phyloP scores from a whole-genome alignment of 2,888 invertebrate genomes.

The Nasonia oneida region DNA sequence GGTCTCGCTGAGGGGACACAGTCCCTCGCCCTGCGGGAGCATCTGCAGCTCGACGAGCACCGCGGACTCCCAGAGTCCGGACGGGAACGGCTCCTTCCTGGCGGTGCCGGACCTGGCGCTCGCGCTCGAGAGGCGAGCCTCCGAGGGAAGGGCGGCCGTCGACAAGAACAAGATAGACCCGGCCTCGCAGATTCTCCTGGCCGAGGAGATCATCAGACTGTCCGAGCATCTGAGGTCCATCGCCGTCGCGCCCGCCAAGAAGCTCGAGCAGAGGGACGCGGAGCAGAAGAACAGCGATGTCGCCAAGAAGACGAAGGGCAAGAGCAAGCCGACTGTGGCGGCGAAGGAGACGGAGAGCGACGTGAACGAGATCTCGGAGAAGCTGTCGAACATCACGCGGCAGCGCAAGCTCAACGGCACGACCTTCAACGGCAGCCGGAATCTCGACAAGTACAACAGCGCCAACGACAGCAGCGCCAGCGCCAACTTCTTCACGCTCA shows the following conservation, averaged over 20 bases:
- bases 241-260: conserved; percentile 61
- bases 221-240: conserved; percentile 85
- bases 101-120: conserved; percentile 68
- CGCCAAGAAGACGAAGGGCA: neutral
- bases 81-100: conserved; percentile 10
- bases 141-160: conserved; percentile 85
- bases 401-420: conserved; percentile 75
- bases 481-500: conserved; percentile 30
- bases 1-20: conserved; percentile 41
- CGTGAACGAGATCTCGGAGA: conserved; percentile 75
- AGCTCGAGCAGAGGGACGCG: neutral
- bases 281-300: neutral
- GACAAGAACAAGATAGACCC: conserved; percentile 68
- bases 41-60: conserved; percentile 80
- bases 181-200: conserved; percentile 80
- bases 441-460: conserved; percentile 62
- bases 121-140: conserved; percentile 86
- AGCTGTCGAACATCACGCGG: conserved; percentile 71
- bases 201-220: conserved; percentile 91
- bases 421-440: conserved; percentile 73
- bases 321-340: neutral
- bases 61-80: conserved; percentile 37
- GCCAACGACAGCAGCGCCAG: neutral
- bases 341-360: conserved; percentile 59
- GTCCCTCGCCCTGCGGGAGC: conserved; percentile 80